Conservation (phyloP, 30 jellyfish, hydroid and myxozoan species). For the Sanderia malayensis region DNA sequence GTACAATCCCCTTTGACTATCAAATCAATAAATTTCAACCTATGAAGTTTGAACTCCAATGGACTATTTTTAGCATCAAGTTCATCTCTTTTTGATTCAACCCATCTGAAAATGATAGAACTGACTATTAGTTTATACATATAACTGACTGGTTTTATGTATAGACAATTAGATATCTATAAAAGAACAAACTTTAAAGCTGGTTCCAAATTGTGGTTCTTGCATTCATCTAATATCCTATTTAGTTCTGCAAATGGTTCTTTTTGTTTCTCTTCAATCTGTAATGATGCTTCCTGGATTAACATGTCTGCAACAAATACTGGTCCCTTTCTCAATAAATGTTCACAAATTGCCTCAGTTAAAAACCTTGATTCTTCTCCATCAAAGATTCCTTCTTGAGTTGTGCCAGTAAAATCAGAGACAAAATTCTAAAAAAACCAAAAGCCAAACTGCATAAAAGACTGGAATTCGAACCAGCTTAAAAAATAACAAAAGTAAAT, state of each 20-base stretch:
- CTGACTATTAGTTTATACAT: too few species aligned
- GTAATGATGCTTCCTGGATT: slow-evolving; percentile 84
- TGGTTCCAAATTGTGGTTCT: slow-evolving; percentile 79
- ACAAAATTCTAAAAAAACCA: slow-evolving; percentile 79
- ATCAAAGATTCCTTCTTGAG: slow-evolving; percentile 89
- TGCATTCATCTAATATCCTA: slow-evolving; percentile 81
- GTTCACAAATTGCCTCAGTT: slow-evolving; percentile 93
- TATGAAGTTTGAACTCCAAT: slow-evolving; percentile 91
- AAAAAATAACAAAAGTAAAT: too few species aligned
- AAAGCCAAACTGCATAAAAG: too few species aligned
- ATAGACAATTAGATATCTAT: background rate
- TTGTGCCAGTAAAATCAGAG: slow-evolving; percentile 87
- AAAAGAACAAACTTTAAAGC: slow-evolving; percentile 70
- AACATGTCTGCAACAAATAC: slow-evolving; percentile 80
- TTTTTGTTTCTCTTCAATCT: slow-evolving; percentile 62
- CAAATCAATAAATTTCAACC: slow-evolving; percentile 74
- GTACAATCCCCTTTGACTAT: slow-evolving; percentile 45
- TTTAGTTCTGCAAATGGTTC: slow-evolving; percentile 91
- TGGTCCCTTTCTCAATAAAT: slow-evolving; percentile 89
- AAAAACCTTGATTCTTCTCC: slow-evolving; percentile 72
- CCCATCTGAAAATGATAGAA: too few species aligned
- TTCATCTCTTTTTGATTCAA: slow-evolving; percentile 76
- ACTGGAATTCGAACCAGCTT: too few species aligned
- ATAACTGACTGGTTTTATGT: too few species aligned
- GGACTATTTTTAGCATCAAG: slow-evolving; percentile 65